Base-by-base conservation (phyloP, 2,888 invertebrate species). In the Trachelus tabidus region DNA sequence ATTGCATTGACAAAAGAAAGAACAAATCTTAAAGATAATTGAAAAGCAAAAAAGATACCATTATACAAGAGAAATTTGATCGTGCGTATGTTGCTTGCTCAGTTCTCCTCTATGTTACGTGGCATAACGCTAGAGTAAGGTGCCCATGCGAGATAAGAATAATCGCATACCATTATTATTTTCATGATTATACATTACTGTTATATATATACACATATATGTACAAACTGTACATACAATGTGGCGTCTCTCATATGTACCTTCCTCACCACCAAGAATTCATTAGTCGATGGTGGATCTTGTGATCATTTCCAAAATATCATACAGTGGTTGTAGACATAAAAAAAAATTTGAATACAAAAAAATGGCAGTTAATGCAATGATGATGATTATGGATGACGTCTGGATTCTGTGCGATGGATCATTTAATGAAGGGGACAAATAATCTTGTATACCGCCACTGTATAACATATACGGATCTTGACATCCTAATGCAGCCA, bases 61-160 rank as follows among this genome's bases (percentile, higher is more conserved):
- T 6, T 9, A 9, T 56, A 56, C 56, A 56, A 56, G 56, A 56
- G 56, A 37, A 75, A 68, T 75, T 68, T 81, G 77, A 73, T 77
- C 56, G 77, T 77, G 77, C 75, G 76, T 80, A 75, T 80, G 76
- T 81, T 81, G 83, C 83, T 82, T 82, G 79, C 81, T 56, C 56
- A 73, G 80, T 73, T 78, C 23, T 56, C 74, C 56, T 56, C 73
- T 79, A 68, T 77, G 77, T 77, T 79, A 79, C 77, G 33, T 76
- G 76, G 30, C 75, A 40, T 73, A 75, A 15, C 56, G 23, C 56
- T 56, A 56, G 56, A 56, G 56, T 56, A 56, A 56, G 56, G 56
- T 56, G 56, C 56, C 23, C 56, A 9, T 56, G 56, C 56, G 56
- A 56, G 56, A 56, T 56, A 56, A 56, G 56, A 56, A 56, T 56